Evolutionary conservation across 2,888 invertebrate species (phyloP), one percentile per base, ranked within the genome.

Genomic region (Cephus nigrinus): DNA sequence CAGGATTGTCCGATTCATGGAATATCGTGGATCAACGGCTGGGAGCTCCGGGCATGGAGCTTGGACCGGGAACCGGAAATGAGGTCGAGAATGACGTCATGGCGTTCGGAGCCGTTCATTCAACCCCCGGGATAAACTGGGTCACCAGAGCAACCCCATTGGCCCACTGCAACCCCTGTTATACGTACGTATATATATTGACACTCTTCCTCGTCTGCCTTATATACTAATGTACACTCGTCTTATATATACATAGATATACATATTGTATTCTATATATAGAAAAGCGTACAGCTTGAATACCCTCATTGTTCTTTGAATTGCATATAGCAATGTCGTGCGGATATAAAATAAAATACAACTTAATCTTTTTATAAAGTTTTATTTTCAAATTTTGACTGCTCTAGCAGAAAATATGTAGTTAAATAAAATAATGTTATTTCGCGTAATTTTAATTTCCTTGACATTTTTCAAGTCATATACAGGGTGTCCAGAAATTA

Each of bases 41-140:
- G 75, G 81, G 71, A 73, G 82, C 79, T 82, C 82, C 83, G 83
- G 83, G 83, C 82, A 86, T 84, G 82, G 78, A 79, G 80, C 82
- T 82, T 84, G 86, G 82, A 86, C 86, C 84, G 87, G 85, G 86
- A 87, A 87, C 87, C 89, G 86, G 88, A 90, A 90, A 89, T 86
- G 84, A 85, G 90, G 89, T 87, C 90, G 84, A 69, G 80, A 85
- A 88, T 90, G 91, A 91, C 91, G 91, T 90, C 90, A 89, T 84
- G 69, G 5, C 74, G 74, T 34, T 74, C 79, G 82, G 1, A 31
- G 82, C 80, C 87, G 90, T 91, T 89, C 90, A 90, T 91, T 91
- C 90, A 91, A 90, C 91, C 89, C 88, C 85, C 84, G 86, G 87
- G 81, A 87, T 81, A 83, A 90, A 89, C 85, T 89, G 84, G 91